Conservation (phyloP, 2,113 vertebrate genomes). For the Tetrax tetrax region DNA sequence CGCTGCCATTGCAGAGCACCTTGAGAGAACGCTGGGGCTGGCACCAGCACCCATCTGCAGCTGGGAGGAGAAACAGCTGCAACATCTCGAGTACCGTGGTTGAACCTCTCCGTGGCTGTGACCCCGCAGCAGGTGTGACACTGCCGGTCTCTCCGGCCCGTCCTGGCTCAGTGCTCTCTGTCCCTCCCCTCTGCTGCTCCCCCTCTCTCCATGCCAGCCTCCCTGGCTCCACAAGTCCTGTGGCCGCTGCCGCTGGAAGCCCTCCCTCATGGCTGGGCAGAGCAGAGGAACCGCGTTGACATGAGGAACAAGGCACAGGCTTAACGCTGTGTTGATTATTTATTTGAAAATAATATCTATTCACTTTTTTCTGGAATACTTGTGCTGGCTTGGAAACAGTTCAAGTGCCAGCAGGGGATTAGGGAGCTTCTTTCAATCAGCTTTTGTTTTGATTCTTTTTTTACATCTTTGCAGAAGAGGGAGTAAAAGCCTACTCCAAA, state of each 20-base stretch:
- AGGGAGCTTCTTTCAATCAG: constrained; percentile 4
- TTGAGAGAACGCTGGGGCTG: neutral
- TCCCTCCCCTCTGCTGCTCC: neutral
- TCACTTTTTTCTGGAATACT: neutral
- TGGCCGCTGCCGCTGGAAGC: neutral
- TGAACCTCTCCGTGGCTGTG: fast-evolving
- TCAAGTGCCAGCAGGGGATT: neutral
- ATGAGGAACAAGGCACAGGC: neutral
- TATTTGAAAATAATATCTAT: neutral
- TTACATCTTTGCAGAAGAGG: neutral
- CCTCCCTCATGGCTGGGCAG: neutral
- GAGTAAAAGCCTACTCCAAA: neutral
- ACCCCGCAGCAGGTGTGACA: neutral
- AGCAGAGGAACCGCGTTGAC: neutral
- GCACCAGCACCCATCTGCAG: neutral
- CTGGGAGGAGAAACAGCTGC: neutral
- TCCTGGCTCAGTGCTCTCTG: neutral
- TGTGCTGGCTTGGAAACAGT: neutral
- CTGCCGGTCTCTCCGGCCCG: neutral
- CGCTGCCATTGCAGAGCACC: neutral
- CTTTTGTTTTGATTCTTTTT: constrained; percentile 7
- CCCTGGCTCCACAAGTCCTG: neutral
- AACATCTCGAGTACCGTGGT: neutral
- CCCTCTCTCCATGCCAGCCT: neutral
- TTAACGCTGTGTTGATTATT: neutral